Evolutionary conservation across 2,113 vertebrate species (phyloP).

Genomic region (Lipophrys pholis): DNA sequence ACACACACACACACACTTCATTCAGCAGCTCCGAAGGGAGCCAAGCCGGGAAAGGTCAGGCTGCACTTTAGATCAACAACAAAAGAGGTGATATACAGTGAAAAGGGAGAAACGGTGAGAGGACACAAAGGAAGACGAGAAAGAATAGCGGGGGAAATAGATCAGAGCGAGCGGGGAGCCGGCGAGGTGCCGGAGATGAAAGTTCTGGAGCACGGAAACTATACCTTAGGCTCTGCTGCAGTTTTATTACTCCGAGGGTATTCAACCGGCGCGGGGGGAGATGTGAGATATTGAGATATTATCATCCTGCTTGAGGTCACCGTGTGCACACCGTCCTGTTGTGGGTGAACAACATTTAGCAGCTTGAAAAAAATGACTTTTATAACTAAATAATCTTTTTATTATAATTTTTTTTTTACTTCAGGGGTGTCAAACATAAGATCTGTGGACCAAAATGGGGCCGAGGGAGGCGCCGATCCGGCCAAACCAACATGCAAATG

Average conservation of each 20-base stretch:
- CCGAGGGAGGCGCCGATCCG: no score
- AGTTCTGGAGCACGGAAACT: background rate
- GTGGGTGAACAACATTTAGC: no score
- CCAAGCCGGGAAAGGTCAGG: constrained; percentile 72
- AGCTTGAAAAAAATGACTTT: no score
- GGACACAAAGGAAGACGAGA: constrained; percentile 25
- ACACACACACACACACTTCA: constrained; percentile 27
- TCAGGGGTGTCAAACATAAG: background rate
- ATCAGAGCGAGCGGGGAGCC: background rate
- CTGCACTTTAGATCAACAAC: constrained; percentile 66
- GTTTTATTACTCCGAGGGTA: background rate
- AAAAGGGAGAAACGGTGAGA: constrained; percentile 1
- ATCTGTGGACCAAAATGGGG: no score
- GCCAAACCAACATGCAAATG: no score
- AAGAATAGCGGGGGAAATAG: background rate
- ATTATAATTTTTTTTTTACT: no score
- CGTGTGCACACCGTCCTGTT: background rate
- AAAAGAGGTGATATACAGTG: constrained; percentile 26
- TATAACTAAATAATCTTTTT: no score
- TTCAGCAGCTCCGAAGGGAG: constrained; percentile 57
- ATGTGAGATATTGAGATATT: background rate
- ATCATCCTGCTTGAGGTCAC: no score
- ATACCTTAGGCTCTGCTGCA: background rate
- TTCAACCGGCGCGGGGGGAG: background rate
- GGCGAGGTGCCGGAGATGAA: background rate